Evolutionary conservation across 2,797 vertebrate species (phyloP), one percentile per base, ranked within the genome.

Genomic region (Dipus sagitta): DNA sequence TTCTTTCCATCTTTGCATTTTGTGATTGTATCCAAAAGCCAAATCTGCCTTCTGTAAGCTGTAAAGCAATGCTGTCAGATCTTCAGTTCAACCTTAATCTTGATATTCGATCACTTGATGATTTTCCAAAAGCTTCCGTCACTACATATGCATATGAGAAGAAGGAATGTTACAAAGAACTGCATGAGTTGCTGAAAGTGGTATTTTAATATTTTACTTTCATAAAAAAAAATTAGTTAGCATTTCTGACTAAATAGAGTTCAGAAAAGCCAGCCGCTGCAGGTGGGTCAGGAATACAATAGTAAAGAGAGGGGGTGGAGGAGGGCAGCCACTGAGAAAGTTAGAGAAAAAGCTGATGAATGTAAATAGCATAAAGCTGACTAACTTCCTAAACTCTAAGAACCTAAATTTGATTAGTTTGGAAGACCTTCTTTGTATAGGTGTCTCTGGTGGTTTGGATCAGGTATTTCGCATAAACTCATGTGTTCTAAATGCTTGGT

Each of bases 121-220:
- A 34, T 92, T 75, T 93, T 87, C 47, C 4, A 87, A 42, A 93
- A 47, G 12, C 75, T 67, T 76, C 52, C 47, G 14, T 77, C 60
- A 82, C 83, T 80, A 28, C 58, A 32, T 28, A 38, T 26, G n/a
- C 47, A 90, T 58, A 83, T 32, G 38, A 21, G 70, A 70, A 78
- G 38, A 86, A 96, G n/a, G 9, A 78, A 79, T 84, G 42, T 70
- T 52, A 34, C 77, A 52, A 82, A 95, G 92, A 87, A 26, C 84
- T 70, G 92, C 23, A 84, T 18, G 84, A 77, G 60, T 64, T 92
- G 84, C 75, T 70, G 62, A 93, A 91, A 89, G 38, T 71, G 86
- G 12, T 60, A 52, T 74, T 93, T 90, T 72, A 78, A 67, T 47
- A 71, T 67, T 89, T 86, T 78, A 84, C 52, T 32, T 12, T 94